phyloP scores from a whole-genome alignment of 2,888 invertebrate genomes.

The Zygothrica quintamaculata region DNA sequence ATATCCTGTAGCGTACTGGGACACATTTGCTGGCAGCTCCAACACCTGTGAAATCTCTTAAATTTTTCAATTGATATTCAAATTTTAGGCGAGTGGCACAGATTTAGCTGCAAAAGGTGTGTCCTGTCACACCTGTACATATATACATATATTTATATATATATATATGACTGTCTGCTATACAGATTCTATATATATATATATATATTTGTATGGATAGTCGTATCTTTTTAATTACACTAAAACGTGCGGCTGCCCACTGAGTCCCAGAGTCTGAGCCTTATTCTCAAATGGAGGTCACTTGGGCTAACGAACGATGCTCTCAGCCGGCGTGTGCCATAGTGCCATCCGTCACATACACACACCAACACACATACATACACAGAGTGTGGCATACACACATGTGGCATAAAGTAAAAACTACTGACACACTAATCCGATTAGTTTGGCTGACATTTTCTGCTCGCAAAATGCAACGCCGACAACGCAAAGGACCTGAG shows the following conservation, averaged over 20 bases:
- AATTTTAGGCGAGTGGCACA: constrained; percentile 46
- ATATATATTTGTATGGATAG: constrained; percentile 43
- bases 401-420: constrained; percentile 37
- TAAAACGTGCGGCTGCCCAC: constrained; percentile 72
- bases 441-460: constrained; percentile 75
- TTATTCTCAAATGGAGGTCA: constrained; percentile 67
- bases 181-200: constrained; percentile 3
- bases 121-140: constrained; percentile 1
- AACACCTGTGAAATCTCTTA: constrained; percentile 36
- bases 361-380: constrained; percentile 26
- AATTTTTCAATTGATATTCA: constrained; percentile 54
- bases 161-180: constrained; percentile 34
- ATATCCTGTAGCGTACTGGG: constrained; percentile 28
- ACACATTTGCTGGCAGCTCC: constrained; percentile 1
- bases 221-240: constrained; percentile 75
- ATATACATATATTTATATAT: constrained; percentile 14
- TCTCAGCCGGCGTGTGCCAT: constrained; percentile 31
- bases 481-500: constrained; percentile 38
- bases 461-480: constrained; percentile 61
- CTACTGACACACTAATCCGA: constrained; percentile 78
- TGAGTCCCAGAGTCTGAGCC: constrained; percentile 37
- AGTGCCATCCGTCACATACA: constrained; percentile 61
- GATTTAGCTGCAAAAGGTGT: constrained; percentile 43
- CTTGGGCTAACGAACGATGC: constrained; percentile 72
- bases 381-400: constrained; percentile 11